Evolutionary conservation across 2,888 invertebrate genomes (phyloP).

Genomic region (Allacma fusca): DNA sequence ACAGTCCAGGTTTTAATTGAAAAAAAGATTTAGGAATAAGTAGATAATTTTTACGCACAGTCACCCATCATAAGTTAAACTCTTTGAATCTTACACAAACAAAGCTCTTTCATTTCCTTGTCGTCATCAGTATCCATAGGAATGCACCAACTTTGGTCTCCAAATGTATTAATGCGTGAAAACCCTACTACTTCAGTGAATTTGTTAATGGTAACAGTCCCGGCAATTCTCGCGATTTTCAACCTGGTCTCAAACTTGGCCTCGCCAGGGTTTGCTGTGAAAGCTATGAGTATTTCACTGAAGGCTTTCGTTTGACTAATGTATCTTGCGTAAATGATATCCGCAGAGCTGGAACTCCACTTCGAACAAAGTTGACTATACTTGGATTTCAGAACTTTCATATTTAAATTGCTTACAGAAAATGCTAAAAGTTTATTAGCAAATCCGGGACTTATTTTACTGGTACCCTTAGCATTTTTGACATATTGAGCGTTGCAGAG

Average conservation of each 20-base stretch:
- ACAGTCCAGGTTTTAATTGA: too few species aligned
- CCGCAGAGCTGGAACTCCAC: background rate
- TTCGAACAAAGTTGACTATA: slow-evolving; percentile 10
- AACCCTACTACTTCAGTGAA: slow-evolving; percentile 4
- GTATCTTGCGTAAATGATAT: slow-evolving; percentile 3
- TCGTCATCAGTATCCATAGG: slow-evolving; percentile 39
- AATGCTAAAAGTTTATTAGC: slow-evolving; percentile 25
- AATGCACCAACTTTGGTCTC: slow-evolving; percentile 43
- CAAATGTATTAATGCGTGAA: slow-evolving; percentile 25
- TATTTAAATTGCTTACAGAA: background rate
- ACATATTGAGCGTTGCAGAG: slow-evolving; percentile 24
- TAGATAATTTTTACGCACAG: too few species aligned
- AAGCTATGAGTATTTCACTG: too few species aligned
- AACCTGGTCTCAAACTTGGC: slow-evolving; percentile 40
- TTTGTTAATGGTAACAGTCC: background rate
- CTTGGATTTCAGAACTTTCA: background rate
- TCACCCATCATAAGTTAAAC: too few species aligned
- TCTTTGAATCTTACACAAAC: too few species aligned
- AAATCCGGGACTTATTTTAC: background rate
- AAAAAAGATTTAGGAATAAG: too few species aligned
- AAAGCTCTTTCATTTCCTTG: slow-evolving; percentile 45
- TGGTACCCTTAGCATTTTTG: background rate
- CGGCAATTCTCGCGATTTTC: background rate
- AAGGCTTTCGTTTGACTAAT: too few species aligned
- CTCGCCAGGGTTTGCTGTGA: too few species aligned